These are phyloP conservation scores for Odontothrips loti DNA, from an alignment of 2,888 invertebrate genomes.

Conservation along the genomic window DNA sequence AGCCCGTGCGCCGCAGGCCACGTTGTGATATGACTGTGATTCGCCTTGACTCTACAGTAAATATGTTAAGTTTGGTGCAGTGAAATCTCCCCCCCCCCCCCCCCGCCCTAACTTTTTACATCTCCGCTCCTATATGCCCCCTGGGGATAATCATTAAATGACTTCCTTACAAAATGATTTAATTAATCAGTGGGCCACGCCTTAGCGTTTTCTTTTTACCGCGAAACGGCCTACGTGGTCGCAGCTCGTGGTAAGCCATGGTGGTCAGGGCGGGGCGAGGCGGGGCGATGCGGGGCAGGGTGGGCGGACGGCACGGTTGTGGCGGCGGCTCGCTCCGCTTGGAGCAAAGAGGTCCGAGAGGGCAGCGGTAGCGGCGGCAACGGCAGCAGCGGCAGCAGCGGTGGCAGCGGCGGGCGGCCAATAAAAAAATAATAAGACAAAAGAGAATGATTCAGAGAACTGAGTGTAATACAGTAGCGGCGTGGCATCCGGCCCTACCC, in stretches of 20 bases:
- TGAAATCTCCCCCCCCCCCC: too few species aligned
- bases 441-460: slow-evolving; percentile 3
- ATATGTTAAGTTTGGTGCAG: too few species aligned
- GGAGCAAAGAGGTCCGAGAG: neutral
- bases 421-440: slow-evolving; percentile 1
- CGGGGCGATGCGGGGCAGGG: neutral
- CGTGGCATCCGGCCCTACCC: neutral
- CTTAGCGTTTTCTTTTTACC: too few species aligned
- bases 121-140: too few species aligned
- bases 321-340: neutral
- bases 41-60: too few species aligned
- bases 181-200: too few species aligned
- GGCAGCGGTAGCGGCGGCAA: neutral
- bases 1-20: too few species aligned
- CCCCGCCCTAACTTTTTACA: too few species aligned
- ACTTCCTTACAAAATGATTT: too few species aligned
- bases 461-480: slow-evolving; percentile 21
- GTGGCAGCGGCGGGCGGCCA: neutral
- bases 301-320: neutral
- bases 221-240: too few species aligned
- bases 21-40: too few species aligned
- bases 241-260: neutral
- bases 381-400: neutral
- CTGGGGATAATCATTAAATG: too few species aligned
- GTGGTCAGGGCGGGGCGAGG: neutral